Evolutionary conservation across 2,888 invertebrate species (phyloP), one percentile per base, ranked within the genome.

Genomic region (Chirona hameri): DNA sequence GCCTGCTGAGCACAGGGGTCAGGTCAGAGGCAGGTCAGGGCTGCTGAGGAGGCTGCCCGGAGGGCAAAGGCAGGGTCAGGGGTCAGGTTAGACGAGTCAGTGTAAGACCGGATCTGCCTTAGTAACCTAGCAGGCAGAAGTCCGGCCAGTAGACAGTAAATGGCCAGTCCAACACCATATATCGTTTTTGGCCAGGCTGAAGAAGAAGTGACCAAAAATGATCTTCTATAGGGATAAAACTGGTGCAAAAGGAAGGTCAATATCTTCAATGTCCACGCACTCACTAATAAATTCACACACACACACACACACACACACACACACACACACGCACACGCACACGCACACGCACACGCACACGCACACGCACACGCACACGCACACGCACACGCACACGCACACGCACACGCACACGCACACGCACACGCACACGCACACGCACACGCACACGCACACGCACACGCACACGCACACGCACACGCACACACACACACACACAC

Each of bases 331-430:
- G n/a, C 24, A n/a, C 24, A 39, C 1, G 3, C 24, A 60, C 1
- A 60, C 69, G 14, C 69, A 10, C 69, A 10, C 69, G 14, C 4
- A 2, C 27, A 69, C 69, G 29, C 12, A 7, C 29, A 69, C 14
- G 0, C 12, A 2, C 4, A 21, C 2, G 4, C 7, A 2, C 21
- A 0, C 0, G n/a, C 24, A n/a, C 24, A 39, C 1, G 3, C 24
- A 60, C 1, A 60, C 69, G 14, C 69, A 10, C 69, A 10, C 69
- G 14, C 4, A 2, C 27, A 69, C 69, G 29, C 12, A 7, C 29
- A 69, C 14, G 0, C 12, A 2, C 4, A 21, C 2, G 4, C 7
- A 2, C 21, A 0, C 0, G n/a, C 24, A n/a, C 24, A 39, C 1
- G 3, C 24, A 60, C 1, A 60, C 69, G 14, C 69, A 10, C 69